These are phyloP conservation scores for Nomia melanderi DNA, from an alignment of 1,140 invertebrate genomes.

Conservation along the genomic window DNA sequence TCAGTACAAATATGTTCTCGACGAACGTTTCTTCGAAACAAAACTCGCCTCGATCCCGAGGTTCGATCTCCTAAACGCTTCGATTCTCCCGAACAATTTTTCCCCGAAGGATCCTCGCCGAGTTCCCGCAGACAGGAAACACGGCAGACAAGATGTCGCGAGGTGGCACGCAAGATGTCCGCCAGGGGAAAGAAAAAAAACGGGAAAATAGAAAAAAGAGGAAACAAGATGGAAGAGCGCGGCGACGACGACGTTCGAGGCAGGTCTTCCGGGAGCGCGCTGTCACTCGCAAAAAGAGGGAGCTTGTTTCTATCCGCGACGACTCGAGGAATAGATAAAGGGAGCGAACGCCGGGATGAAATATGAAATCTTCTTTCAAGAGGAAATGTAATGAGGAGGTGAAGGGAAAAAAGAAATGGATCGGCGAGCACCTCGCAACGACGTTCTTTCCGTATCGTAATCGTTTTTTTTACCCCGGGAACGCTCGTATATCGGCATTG, in stretches of 20 bases:
- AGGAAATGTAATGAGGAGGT: conserved; percentile 24
- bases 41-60: no score
- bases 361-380: conserved; percentile 43
- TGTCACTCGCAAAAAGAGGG: background rate
- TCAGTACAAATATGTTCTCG: no score
- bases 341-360: conserved; percentile 15
- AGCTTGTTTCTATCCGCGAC: conserved; percentile 19
- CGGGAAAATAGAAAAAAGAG: background rate
- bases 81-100: background rate
- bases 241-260: background rate
- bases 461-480: background rate
- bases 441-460: background rate
- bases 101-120: background rate
- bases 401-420: conserved; percentile 12
- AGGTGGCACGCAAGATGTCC: conserved; percentile 4
- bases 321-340: conserved; percentile 38
- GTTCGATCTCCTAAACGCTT: no score
- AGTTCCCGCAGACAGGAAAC: background rate
- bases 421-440: conserved; percentile 26
- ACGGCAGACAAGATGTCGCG: background rate
- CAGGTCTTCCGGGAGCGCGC: background rate
- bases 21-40: no score
- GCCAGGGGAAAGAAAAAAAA: conserved; percentile 2
- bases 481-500: background rate
- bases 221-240: background rate